A percentile compares a stretch with the other conserved stretches of the same genome.
Evolutionary conservation across 2,888 invertebrate genomes (phyloP).

Genomic region (Stenodema calcarata): DNA sequence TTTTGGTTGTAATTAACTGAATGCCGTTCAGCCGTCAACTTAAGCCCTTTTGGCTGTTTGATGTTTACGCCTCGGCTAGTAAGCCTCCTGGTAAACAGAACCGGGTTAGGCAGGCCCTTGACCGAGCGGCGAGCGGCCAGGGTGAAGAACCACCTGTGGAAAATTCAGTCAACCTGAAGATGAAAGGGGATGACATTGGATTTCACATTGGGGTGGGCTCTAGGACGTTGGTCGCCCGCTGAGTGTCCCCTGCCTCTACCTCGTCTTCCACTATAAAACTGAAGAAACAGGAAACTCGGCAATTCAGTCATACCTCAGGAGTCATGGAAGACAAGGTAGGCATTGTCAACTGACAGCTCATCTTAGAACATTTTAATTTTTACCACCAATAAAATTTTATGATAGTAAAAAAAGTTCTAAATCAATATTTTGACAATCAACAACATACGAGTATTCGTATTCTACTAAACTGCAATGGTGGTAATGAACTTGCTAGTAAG

Average conservation of each 20-base stretch:
- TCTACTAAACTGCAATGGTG: no score
- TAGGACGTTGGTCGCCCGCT: slow-evolving; percentile 20
- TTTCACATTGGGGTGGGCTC: slow-evolving; percentile 31
- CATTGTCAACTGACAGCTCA: neutral
- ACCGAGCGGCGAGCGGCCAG: neutral
- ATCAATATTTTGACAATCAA: no score
- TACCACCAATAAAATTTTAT: neutral
- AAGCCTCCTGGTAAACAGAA: neutral
- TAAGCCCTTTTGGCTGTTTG: neutral
- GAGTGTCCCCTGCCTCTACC: neutral
- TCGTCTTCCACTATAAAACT: slow-evolving; percentile 12
- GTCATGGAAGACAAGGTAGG: slow-evolving; percentile 10
- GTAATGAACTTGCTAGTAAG: no score
- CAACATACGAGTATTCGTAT: no score
- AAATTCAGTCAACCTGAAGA: neutral
- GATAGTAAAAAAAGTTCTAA: neutral
- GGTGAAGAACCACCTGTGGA: slow-evolving; percentile 4
- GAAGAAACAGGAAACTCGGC: slow-evolving; percentile 29
- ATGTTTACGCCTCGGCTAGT: neutral
- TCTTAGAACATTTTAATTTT: neutral
- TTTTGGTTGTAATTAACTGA: no score
- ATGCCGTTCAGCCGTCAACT: neutral
- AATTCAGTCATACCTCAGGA: neutral
- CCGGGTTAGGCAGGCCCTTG: neutral
- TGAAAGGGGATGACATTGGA: slow-evolving; percentile 46